These are phyloP conservation scores for Chinchilla lanigera DNA, from an alignment of 2,113 vertebrate species.

Conservation along the genomic window DNA sequence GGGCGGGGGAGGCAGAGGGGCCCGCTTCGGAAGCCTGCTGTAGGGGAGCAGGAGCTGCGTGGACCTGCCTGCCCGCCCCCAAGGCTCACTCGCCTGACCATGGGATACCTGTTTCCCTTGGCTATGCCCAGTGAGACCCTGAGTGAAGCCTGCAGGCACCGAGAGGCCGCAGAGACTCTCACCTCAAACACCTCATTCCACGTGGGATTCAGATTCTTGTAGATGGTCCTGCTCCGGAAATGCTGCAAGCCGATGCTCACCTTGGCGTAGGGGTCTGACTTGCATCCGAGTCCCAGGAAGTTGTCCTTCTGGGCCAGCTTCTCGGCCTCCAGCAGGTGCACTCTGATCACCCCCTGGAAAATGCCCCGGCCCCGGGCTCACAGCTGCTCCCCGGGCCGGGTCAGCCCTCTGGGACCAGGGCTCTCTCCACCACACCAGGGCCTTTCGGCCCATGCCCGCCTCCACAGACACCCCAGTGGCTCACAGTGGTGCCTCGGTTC, in stretches of 20 bases:
- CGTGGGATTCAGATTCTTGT: slow-evolving; percentile 90
- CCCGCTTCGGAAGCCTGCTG: background rate
- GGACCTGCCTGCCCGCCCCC: background rate
- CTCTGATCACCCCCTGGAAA: slow-evolving; percentile 94
- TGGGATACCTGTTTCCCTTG: background rate
- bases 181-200: slow-evolving; percentile 98
- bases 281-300: slow-evolving; percentile 94
- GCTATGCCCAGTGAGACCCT: background rate
- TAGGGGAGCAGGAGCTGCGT: background rate
- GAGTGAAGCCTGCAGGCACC: background rate
- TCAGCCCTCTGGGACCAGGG: background rate
- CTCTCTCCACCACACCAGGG: background rate
- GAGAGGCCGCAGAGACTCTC: background rate
- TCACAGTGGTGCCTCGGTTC: background rate
- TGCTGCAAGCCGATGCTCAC: slow-evolving; percentile 90
- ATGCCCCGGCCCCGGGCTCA: background rate
- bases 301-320: slow-evolving; percentile 93
- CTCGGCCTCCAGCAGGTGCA: slow-evolving; percentile 92
- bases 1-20: background rate
- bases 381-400: background rate
- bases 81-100: background rate
- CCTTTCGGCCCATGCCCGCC: background rate
- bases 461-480: background rate
- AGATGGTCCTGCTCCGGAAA: slow-evolving; percentile 92
- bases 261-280: slow-evolving; percentile 95